phyloP scores from a whole-genome alignment of 2,888 invertebrate genomes.

The Drosophila nr. perissopoda region DNA sequence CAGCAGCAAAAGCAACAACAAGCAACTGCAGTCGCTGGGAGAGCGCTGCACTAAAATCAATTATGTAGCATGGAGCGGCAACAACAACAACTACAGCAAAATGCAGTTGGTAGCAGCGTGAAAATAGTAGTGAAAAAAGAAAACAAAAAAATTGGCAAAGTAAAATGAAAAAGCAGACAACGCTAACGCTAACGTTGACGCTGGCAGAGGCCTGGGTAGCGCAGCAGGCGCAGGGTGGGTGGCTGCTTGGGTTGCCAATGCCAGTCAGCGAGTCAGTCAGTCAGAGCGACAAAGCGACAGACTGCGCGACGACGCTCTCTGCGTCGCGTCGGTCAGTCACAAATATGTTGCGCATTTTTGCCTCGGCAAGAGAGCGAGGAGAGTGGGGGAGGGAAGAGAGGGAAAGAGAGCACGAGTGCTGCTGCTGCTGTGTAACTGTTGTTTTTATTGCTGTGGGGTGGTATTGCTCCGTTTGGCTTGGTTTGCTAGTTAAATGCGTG shows the following conservation, averaged over 20 bases:
- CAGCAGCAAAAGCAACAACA: conserved; percentile 37
- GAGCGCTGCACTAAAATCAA: conserved; percentile 82
- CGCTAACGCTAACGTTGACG: conserved; percentile 42
- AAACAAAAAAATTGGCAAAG: conserved; percentile 62
- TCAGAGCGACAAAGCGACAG: conserved; percentile 22
- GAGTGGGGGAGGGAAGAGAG: conserved; percentile 16
- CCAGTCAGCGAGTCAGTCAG: conserved; percentile 38
- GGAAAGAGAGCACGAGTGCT: conserved; percentile 50
- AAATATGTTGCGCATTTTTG: conserved; percentile 82
- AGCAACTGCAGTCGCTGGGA: conserved; percentile 54
- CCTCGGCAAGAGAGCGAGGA: conserved; percentile 23
- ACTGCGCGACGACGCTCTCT: conserved; percentile 48
- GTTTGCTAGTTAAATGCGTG: conserved; percentile 72
- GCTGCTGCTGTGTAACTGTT: conserved; percentile 73
- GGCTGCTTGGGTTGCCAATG: conserved; percentile 46
- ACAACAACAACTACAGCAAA: conserved; percentile 37
- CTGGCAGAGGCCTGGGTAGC: conserved; percentile 23
- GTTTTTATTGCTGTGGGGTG: conserved; percentile 60
- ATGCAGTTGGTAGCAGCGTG: conserved; percentile 69
- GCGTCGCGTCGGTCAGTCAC: conserved; percentile 72
- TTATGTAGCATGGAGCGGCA: conserved; percentile 77
- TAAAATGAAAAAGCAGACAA: conserved; percentile 66
- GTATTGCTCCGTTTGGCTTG: conserved; percentile 32
- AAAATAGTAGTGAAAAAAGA: conserved; percentile 75
- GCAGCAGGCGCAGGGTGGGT: conserved; percentile 49